Conservation (phyloP, 2,113 vertebrate species). For the Poecilia latipinna region DNA sequence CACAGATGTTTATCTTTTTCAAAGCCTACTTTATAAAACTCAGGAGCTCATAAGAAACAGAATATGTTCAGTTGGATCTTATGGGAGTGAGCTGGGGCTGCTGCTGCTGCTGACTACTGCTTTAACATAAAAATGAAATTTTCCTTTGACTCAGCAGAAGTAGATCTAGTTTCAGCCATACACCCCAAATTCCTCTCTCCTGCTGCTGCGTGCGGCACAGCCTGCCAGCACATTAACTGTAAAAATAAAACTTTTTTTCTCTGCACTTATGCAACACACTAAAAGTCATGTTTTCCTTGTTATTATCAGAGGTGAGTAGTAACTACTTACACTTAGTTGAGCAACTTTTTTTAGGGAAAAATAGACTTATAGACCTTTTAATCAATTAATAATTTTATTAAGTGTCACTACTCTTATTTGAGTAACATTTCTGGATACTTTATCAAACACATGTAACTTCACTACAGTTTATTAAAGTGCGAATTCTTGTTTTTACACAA, state of each 20-base stretch:
- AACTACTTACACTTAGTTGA: no score
- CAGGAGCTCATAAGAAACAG: no score
- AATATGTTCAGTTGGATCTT: neutral
- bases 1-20: neutral
- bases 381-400: no score
- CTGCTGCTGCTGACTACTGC: constrained; percentile 1
- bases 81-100: neutral
- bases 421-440: no score
- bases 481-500: no score
- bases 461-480: no score
- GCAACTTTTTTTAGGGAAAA: no score
- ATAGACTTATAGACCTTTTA: no score
- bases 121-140: constrained; percentile 38
- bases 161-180: constrained; percentile 29
- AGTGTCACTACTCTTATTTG: no score
- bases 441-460: no score
- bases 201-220: constrained; percentile 27
- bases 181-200: constrained; percentile 42
- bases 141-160: constrained; percentile 63
- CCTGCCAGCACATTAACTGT: constrained; percentile 30
- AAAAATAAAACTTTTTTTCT: constrained; percentile 65
- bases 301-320: no score
- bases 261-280: constrained; percentile 6
- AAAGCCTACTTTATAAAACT: neutral
- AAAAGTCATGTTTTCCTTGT: neutral